phyloP scores from a whole-genome alignment of 2,113 vertebrate species.

The Dryoscopus gambensis region DNA sequence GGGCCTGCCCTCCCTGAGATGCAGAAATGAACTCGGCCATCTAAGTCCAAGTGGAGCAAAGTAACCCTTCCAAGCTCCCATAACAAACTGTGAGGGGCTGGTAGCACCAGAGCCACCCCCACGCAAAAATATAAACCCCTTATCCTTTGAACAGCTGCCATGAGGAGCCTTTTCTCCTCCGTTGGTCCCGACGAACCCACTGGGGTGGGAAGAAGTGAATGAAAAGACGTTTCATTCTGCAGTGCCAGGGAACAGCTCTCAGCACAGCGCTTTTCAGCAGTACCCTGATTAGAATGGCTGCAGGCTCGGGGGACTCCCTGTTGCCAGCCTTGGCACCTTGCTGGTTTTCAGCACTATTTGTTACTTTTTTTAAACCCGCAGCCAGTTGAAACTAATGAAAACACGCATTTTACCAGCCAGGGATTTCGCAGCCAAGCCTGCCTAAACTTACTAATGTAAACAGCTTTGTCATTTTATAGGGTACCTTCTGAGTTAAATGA shows the following conservation, averaged over 20 bases:
- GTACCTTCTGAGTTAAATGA: not conserved
- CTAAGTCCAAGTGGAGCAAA: not conserved
- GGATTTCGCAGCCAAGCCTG: not conserved
- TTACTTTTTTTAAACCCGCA: slow-evolving; percentile 60
- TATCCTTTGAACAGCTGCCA: not conserved
- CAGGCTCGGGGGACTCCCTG: not conserved
- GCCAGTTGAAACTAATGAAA: slow-evolving; percentile 53
- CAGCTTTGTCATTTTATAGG: not conserved
- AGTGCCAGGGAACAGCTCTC: not conserved
- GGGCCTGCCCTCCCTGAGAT: not conserved
- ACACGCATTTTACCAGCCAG: not conserved
- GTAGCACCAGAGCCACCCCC: not conserved
- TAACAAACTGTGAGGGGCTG: not conserved
- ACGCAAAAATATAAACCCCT: not conserved
- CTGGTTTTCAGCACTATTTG: slow-evolving; percentile 42
- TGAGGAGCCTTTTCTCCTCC: not conserved
- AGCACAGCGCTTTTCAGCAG: not conserved
- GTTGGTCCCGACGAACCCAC: not conserved
- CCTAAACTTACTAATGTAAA: not conserved
- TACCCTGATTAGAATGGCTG: slow-evolving; percentile 38
- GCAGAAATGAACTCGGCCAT: not conserved
- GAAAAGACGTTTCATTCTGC: not conserved
- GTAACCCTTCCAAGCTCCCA: rapidly evolving
- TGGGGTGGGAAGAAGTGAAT: slow-evolving; percentile 31
- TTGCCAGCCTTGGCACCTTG: slow-evolving; percentile 57